These are phyloP conservation scores for Agrypnia vestita DNA, from an alignment of 1,140 invertebrate species.

Conservation along the genomic window DNA sequence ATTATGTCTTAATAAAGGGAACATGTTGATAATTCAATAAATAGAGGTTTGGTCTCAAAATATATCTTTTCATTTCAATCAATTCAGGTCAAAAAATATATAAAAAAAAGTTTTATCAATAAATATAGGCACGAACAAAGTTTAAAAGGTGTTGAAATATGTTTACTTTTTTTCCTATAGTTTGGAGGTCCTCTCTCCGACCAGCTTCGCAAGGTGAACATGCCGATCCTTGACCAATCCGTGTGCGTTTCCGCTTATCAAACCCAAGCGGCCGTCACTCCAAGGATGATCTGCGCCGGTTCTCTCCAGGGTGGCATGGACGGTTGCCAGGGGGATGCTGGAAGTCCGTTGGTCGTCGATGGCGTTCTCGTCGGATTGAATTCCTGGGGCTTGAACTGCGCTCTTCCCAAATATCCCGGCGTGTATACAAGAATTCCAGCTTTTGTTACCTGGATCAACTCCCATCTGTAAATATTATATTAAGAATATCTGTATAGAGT, in stretches of 20 bases:
- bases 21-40: too few relatives aligned
- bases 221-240: slow-evolving; percentile 56
- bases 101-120: too few relatives aligned
- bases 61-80: too few relatives aligned
- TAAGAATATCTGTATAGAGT: too few relatives aligned
- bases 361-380: slow-evolving; percentile 73
- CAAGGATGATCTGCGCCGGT: slow-evolving; percentile 77
- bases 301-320: slow-evolving; percentile 62
- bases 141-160: too few relatives aligned
- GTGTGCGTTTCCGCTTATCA: background rate
- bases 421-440: slow-evolving; percentile 72
- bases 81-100: too few relatives aligned
- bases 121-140: too few relatives aligned
- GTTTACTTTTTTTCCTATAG: background rate
- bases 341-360: slow-evolving; percentile 73
- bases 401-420: slow-evolving; percentile 68
- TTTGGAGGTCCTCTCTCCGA: background rate
- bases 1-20: too few relatives aligned
- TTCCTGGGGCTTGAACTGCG: slow-evolving; percentile 72
- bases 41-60: too few relatives aligned
- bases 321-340: slow-evolving; percentile 73
- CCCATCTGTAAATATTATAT: too few relatives aligned
- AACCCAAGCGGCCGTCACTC: background rate
- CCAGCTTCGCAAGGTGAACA: background rate
- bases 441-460: slow-evolving; percentile 34